Percentiles rank a stretch among this genome's conserved stretches.
Conservation (phyloP, 2,113 vertebrate genomes). For the Peromyscus polionotus region DNA sequence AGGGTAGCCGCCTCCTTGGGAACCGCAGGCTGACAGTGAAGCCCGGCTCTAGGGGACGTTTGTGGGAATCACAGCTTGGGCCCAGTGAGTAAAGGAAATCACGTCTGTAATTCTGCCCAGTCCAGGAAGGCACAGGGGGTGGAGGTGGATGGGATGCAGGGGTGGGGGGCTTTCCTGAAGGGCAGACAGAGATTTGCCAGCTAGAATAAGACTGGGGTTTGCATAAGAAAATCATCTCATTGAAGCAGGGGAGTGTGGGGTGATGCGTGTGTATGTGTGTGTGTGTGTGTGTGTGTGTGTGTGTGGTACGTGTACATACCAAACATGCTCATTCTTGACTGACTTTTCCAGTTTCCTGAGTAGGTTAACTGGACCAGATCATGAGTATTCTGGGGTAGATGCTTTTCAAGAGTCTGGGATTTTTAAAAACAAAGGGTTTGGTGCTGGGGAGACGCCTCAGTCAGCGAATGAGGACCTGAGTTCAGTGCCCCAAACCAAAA, state of each 20-base stretch:
- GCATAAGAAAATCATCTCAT: background rate
- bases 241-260: background rate
- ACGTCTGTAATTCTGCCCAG: conserved; percentile 76
- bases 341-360: background rate
- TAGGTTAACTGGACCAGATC: background rate
- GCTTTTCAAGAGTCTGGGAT: background rate
- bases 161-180: background rate
- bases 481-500: background rate
- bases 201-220: rapidly evolving
- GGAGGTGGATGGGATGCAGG: background rate
- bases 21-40: conserved; percentile 68
- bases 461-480: background rate
- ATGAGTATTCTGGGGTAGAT: background rate
- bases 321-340: background rate
- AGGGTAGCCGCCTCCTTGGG: conserved; percentile 53
- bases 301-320: background rate
- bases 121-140: conserved; percentile 51
- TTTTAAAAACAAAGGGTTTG: background rate
- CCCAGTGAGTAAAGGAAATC: conserved; percentile 79
- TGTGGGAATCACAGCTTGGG: conserved; percentile 75
- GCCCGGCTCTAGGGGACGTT: conserved; percentile 75
- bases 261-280: background rate
- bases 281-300: background rate
- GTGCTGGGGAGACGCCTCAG: background rate
- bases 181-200: conserved; percentile 35